A percentile compares a stretch with the other conserved stretches of the same genome.
phyloP scores from a whole-genome alignment of 2,888 invertebrate genomes.

The Dascillus cervinus region DNA sequence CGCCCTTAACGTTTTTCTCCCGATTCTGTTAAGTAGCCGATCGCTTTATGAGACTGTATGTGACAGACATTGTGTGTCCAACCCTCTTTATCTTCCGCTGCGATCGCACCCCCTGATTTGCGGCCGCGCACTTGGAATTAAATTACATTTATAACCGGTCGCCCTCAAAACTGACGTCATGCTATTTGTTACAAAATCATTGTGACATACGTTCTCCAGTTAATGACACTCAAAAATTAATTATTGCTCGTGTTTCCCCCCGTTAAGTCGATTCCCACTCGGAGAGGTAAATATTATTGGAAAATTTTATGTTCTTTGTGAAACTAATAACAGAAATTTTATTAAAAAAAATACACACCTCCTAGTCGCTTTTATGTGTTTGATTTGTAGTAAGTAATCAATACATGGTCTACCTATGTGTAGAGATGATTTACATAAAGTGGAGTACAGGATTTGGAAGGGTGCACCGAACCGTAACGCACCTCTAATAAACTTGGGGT shows the following conservation, averaged over 20 bases:
- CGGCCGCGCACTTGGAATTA: constrained; percentile 34
- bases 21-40: constrained; percentile 28
- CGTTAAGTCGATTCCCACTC: no score
- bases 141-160: constrained; percentile 33
- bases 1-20: constrained; percentile 22
- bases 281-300: no score
- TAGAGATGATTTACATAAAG: no score
- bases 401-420: no score
- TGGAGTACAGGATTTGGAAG: no score
- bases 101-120: constrained; percentile 17
- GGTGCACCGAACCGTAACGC: no score
- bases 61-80: constrained; percentile 33
- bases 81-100: constrained; percentile 15
- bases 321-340: no score
- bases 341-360: no score
- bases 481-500: no score
- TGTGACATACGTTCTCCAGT: constrained; percentile 19
- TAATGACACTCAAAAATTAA: constrained; percentile 21
- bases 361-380: no score
- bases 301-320: no score
- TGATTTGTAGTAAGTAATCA: no score
- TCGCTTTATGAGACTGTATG: constrained; percentile 20
- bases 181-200: constrained; percentile 22
- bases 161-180: constrained; percentile 13
- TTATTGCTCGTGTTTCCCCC: constrained; percentile 21